Evolutionary conservation across 1,140 invertebrate genomes (phyloP).

Genomic region (Pissodes strobi): DNA sequence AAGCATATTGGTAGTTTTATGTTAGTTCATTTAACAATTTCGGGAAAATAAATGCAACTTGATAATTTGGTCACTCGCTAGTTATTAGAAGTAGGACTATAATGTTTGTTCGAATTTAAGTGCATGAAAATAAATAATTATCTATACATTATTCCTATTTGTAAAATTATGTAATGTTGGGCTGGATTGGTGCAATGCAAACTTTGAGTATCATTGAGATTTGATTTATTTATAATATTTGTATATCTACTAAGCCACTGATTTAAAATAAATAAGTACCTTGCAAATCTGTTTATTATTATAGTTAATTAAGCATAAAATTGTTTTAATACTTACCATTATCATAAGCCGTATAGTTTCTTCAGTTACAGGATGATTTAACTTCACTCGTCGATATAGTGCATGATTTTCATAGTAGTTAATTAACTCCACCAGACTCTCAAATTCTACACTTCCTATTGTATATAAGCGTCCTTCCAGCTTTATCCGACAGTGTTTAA

Average conservation of each 20-base stretch:
- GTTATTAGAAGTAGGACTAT: no score
- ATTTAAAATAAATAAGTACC: constrained; percentile 5
- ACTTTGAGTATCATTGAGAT: constrained; percentile 3
- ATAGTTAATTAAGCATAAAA: constrained; percentile 5
- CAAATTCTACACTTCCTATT: constrained; percentile 89
- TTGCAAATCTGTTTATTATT: no score
- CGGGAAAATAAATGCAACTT: no score
- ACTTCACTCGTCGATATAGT: constrained; percentile 86
- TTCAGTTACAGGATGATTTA: constrained; percentile 86
- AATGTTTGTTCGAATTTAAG: no score
- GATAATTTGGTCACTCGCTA: no score
- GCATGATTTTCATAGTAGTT: constrained; percentile 89
- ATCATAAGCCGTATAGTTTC: constrained; percentile 70
- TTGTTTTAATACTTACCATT: constrained; percentile 61
- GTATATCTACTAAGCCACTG: background rate
- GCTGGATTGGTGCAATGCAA: constrained; percentile 36
- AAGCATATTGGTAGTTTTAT: no score
- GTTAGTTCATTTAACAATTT: no score
- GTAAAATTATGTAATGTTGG: constrained; percentile 7
- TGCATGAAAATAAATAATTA: no score
- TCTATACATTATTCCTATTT: background rate
- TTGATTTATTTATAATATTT: constrained; percentile 6
- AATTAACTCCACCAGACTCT: constrained; percentile 91
- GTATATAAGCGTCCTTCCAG: constrained; percentile 88
- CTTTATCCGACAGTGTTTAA: constrained; percentile 94